Evolutionary conservation across 2,113 vertebrate species (phyloP).

Genomic region (Eulemur macaco): DNA sequence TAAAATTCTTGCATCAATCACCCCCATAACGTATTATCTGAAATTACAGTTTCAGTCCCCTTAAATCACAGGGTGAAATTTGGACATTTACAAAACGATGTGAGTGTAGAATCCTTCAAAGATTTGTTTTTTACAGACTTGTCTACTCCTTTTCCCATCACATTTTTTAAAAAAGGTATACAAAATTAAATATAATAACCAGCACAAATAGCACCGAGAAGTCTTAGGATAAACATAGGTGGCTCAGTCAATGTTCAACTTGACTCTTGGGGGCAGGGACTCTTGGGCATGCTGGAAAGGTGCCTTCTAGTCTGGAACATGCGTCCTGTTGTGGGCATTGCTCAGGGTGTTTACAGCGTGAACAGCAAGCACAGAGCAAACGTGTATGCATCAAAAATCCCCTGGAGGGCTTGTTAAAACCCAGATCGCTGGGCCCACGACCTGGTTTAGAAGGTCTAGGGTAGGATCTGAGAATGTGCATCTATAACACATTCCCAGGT

Average conservation of each 20-base stretch:
- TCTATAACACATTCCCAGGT: not conserved
- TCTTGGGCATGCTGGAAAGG: not conserved
- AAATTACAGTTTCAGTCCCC: not conserved
- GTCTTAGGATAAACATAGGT: not conserved
- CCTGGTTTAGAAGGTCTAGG: not conserved
- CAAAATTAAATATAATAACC: slow-evolving; percentile 11
- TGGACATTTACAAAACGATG: not conserved
- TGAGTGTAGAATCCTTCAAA: not conserved
- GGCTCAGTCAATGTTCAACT: not conserved
- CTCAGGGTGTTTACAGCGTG: not conserved
- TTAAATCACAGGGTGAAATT: not conserved
- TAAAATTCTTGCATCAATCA: not conserved
- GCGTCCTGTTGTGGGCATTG: not conserved
- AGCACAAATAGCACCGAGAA: not conserved
- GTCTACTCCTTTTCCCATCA: not conserved
- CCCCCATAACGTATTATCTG: not conserved
- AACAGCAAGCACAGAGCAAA: not conserved
- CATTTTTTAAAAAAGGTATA: not conserved
- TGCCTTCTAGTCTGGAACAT: not conserved
- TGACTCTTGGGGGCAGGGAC: not conserved
- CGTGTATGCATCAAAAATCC: not conserved
- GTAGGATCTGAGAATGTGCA: not conserved
- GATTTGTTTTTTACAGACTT: not conserved
- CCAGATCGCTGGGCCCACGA: accelerated
- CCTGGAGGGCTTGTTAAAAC: not conserved